Evolutionary conservation across 2,888 invertebrate species (phyloP).

Genomic region (Tanytarsus gracilentus): DNA sequence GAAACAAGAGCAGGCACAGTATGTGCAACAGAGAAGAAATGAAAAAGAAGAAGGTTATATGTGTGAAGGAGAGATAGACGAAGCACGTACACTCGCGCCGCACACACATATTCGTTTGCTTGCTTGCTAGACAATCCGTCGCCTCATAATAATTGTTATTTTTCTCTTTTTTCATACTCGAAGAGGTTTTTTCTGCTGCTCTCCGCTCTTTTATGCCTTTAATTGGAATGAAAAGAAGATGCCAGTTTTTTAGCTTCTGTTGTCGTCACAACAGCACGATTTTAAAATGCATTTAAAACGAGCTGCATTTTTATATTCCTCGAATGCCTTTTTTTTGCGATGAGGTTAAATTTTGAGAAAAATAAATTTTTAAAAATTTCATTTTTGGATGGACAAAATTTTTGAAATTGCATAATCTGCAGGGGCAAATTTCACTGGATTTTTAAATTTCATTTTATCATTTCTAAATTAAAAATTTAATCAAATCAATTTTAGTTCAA

Average conservation of each 20-base stretch:
- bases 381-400: too few relatives aligned
- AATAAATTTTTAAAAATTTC: too few relatives aligned
- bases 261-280: neutral
- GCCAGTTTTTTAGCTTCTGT: neutral
- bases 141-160: conserved; percentile 26
- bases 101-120: neutral
- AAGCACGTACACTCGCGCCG: neutral
- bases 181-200: too few relatives aligned
- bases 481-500: too few relatives aligned
- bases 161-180: conserved; percentile 1
- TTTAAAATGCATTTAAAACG: neutral
- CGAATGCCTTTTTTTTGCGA: neutral
- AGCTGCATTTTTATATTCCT: neutral
- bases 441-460: neutral
- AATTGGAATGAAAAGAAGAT: conserved; percentile 20
- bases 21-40: too few relatives aligned
- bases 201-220: conserved; percentile 2
- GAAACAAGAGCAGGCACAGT: too few relatives aligned
- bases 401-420: too few relatives aligned
- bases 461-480: too few relatives aligned
- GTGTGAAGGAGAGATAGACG: neutral
- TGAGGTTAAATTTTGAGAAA: neutral
- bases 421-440: neutral
- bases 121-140: conserved; percentile 22
- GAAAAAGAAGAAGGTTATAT: too few relatives aligned